A percentile compares a stretch with the other conserved stretches of the same genome.
These are phyloP conservation scores for Murina feae DNA, from an alignment of 2,113 vertebrate species.

Conservation along the genomic window DNA sequence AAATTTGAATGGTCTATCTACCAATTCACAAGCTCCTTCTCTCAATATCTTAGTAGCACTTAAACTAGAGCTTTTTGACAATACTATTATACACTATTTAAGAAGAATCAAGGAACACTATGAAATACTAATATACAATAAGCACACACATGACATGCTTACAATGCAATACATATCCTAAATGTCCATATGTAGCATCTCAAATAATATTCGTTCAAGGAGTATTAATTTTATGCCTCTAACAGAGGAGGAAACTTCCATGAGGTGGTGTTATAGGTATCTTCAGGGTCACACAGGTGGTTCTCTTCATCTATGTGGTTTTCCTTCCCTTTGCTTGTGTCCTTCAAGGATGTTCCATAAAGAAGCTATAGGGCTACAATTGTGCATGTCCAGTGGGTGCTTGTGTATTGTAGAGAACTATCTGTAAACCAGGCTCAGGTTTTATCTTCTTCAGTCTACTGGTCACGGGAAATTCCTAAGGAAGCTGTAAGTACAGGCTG, in stretches of 20 bases:
- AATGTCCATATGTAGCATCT: background rate
- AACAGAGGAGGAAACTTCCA: background rate
- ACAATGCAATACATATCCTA: background rate
- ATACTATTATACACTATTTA: background rate
- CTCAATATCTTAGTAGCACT: background rate
- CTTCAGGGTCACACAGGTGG: accelerated
- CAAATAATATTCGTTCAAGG: background rate
- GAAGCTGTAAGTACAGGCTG: accelerated
- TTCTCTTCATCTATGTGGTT: background rate
- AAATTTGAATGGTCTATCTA: background rate
- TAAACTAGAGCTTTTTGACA: background rate
- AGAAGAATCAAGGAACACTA: background rate
- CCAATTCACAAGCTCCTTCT: background rate
- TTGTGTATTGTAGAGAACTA: background rate
- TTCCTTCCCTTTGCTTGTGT: background rate
- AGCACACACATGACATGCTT: background rate
- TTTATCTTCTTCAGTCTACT: background rate
- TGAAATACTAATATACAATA: background rate
- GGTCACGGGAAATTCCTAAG: background rate
- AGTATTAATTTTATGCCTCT: background rate
- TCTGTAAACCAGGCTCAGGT: background rate
- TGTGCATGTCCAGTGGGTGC: background rate
- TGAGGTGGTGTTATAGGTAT: background rate
- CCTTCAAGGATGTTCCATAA: background rate
- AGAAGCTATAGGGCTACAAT: accelerated